phyloP scores from a whole-genome alignment of 2,797 vertebrate species.

The Anolis apletophallus region DNA sequence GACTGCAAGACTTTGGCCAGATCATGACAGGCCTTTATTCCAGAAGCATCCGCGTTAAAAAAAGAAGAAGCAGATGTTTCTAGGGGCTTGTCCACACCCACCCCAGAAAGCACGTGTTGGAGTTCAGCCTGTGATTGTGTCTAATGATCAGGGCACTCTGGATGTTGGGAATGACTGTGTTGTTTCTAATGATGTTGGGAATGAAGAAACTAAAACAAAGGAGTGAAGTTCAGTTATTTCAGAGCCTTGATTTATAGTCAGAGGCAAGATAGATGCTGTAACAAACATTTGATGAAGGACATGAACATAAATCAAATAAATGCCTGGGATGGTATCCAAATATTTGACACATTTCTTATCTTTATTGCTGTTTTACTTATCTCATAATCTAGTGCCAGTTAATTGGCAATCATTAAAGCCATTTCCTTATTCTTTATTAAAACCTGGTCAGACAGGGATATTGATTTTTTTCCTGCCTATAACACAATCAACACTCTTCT shows the following conservation, averaged over 20 bases:
- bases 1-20: too few relatives aligned
- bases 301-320: slow-evolving; percentile 38
- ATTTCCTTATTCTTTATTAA: not conserved
- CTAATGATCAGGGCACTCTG: too few relatives aligned
- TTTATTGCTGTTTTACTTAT: not conserved
- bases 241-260: not conserved
- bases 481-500: not conserved
- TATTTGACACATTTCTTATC: not conserved
- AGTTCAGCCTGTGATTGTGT: too few relatives aligned
- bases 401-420: slow-evolving; percentile 4
- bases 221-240: not conserved
- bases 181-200: too few relatives aligned
- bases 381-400: not conserved
- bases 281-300: slow-evolving; percentile 19
- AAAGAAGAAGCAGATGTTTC: too few relatives aligned
- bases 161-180: too few relatives aligned
- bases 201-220: too few relatives aligned
- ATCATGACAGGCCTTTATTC: too few relatives aligned
- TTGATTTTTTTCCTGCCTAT: not conserved
- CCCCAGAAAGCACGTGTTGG: too few relatives aligned
- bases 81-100: too few relatives aligned
- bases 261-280: not conserved
- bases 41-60: too few relatives aligned
- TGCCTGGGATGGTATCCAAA: not conserved
- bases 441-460: not conserved